A percentile compares a stretch with the other conserved stretches of the same genome.
These are phyloP conservation scores for Saxicola maurus DNA, from an alignment of 2,797 vertebrate species.

Conservation along the genomic window DNA sequence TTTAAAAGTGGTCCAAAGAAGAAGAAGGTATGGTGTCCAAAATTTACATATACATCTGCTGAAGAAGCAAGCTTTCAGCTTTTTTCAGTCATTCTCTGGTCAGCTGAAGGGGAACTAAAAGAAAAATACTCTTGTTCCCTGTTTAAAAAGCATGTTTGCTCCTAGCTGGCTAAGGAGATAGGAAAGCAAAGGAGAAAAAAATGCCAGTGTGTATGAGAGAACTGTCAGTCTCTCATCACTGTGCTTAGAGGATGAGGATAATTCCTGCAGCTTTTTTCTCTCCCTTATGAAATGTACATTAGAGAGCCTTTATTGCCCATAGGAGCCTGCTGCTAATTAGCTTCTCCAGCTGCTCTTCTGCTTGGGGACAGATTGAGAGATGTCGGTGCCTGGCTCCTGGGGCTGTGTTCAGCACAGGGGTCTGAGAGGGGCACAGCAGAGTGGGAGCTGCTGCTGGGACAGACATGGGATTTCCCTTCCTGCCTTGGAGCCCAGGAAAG, in stretches of 20 bases:
- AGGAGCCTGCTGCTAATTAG: neutral
- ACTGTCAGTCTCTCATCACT: neutral
- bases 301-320: neutral
- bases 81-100: neutral
- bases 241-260: neutral
- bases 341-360: neutral
- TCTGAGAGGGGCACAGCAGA: neutral
- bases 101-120: neutral
- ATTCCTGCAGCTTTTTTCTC: neutral
- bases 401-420: fast-evolving
- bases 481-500: neutral
- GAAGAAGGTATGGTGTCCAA: neutral
- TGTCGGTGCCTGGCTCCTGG: fast-evolving
- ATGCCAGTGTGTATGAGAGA: neutral
- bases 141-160: neutral
- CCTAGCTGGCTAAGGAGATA: neutral
- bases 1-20: neutral
- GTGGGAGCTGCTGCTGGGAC: neutral
- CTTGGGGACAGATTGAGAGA: neutral
- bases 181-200: neutral
- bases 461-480: neutral
- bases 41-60: neutral
- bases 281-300: neutral
- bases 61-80: neutral
- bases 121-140: neutral